Evolutionary conservation across 2,797 vertebrate species (phyloP), one percentile per base, ranked within the genome.

Genomic region (Carapus acus): DNA sequence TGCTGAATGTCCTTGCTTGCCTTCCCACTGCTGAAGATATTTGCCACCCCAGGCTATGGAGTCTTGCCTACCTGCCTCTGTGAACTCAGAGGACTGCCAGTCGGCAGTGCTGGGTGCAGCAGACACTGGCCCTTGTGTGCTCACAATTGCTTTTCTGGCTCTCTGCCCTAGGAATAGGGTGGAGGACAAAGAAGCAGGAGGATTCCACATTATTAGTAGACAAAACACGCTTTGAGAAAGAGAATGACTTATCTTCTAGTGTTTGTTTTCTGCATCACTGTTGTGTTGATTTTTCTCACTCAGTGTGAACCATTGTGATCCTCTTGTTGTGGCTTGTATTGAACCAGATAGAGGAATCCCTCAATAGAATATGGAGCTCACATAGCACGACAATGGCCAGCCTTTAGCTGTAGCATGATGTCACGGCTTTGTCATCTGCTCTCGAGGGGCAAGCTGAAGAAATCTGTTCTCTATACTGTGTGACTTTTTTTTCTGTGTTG

Each of bases 151-250:
- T 59, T 58, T 13, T 67, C 64, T 80, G 77, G 77, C 75, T 38
- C 49, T 50, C 53, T 68, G 72, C 79, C 72, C 59, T 18, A 40
- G 14, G 22, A 59, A 70, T 21, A 48, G 60, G 58, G 69, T 46
- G 63, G 69, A 69, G 71, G 54, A 79, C 77, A 76, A 60, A 74
- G 63, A 74, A 24, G 57, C 51, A 69, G n/a, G 69, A 77, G 67
- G 59, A 76, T 77, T 75, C 72, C 65, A 73, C 68, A 71, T 74
- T 77, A 67, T 78, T 77, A 67, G 56, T 57, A 83, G 83, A 85
- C 83, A 83, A 86, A 83, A 85, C 80, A 78, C 74, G 62, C 74
- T 78, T 83, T 82, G 63, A 82, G 52, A 45, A 51, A 48, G 34
- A 37, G 59, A 65, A 60, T 62, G 54, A 65, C 51, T 77, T 73